Evolutionary conservation across 1,140 invertebrate species (phyloP).

Genomic region (Drosophila pseudoananassae): DNA sequence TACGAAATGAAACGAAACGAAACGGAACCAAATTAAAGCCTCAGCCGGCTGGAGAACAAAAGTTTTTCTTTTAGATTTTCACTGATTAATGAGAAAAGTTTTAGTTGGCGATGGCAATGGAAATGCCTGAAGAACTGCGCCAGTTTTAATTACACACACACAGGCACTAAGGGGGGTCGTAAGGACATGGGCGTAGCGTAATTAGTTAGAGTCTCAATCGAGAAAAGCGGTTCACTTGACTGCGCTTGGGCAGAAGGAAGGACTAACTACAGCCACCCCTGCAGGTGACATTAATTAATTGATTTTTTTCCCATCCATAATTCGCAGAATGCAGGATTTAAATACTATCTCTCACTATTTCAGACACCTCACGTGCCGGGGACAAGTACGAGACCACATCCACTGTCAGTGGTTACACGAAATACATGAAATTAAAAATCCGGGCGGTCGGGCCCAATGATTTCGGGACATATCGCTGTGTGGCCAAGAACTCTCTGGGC

Average conservation of each 20-base stretch:
- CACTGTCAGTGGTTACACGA: constrained; percentile 92
- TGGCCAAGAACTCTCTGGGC: constrained; percentile 97
- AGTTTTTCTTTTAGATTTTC: constrained; percentile 83
- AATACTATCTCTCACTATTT: constrained; percentile 30
- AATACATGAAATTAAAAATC: constrained; percentile 95
- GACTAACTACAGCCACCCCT: constrained; percentile 26
- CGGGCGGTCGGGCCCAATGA: constrained; percentile 90
- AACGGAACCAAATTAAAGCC: constrained; percentile 70
- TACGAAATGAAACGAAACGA: constrained; percentile 50
- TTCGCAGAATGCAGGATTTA: constrained; percentile 11
- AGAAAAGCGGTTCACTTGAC: constrained; percentile 55
- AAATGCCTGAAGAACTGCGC: constrained; percentile 63
- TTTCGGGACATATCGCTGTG: constrained; percentile 95
- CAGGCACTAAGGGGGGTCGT: background rate
- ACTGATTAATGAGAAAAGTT: constrained; percentile 83
- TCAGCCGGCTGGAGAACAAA: constrained; percentile 58
- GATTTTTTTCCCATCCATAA: constrained; percentile 60
- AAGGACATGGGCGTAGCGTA: constrained; percentile 15
- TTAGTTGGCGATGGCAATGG: constrained; percentile 64
- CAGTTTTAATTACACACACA: constrained; percentile 80
- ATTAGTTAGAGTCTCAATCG: constrained; percentile 74
- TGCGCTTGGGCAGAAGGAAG: constrained; percentile 37
- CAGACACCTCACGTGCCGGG: constrained; percentile 86
- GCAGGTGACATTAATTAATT: constrained; percentile 82
- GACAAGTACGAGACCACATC: constrained; percentile 93